These are phyloP conservation scores for Pseudomyrmex dendroicus DNA, from an alignment of 1,140 invertebrate species.

Conservation along the genomic window DNA sequence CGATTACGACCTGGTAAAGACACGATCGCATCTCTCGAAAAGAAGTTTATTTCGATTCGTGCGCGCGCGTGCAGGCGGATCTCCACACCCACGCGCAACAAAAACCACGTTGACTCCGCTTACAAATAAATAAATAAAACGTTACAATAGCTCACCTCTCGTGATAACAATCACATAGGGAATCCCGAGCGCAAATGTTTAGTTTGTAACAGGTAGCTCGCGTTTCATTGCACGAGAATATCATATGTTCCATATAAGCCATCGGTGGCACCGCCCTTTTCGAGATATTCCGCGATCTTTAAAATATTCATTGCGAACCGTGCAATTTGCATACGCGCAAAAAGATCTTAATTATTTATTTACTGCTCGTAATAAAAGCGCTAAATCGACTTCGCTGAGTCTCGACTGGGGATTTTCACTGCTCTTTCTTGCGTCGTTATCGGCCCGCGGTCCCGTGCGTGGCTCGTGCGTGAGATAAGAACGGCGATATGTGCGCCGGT, in stretches of 20 bases:
- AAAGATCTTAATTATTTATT: constrained; percentile 66
- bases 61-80: not conserved
- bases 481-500: not conserved
- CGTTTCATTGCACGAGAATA: not conserved
- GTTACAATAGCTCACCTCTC: too few relatives aligned
- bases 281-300: constrained; percentile 36
- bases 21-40: constrained; percentile 34
- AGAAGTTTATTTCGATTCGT: not conserved
- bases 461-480: constrained; percentile 48
- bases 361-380: constrained; percentile 56
- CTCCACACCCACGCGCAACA: not conserved
- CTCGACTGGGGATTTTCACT: not conserved
- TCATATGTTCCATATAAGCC: constrained; percentile 10
- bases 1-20: constrained; percentile 40
- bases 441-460: not conserved
- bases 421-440: constrained; percentile 23
- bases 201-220: constrained; percentile 30
- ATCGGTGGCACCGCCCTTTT: constrained; percentile 10
- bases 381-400: constrained; percentile 11
- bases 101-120: not conserved
- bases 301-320: constrained; percentile 13
- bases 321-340: not conserved
- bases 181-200: not conserved
- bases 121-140: too few relatives aligned
- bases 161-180: too few relatives aligned